Conservation (phyloP, 2,888 invertebrate species). For the Nomada ferruginata region DNA sequence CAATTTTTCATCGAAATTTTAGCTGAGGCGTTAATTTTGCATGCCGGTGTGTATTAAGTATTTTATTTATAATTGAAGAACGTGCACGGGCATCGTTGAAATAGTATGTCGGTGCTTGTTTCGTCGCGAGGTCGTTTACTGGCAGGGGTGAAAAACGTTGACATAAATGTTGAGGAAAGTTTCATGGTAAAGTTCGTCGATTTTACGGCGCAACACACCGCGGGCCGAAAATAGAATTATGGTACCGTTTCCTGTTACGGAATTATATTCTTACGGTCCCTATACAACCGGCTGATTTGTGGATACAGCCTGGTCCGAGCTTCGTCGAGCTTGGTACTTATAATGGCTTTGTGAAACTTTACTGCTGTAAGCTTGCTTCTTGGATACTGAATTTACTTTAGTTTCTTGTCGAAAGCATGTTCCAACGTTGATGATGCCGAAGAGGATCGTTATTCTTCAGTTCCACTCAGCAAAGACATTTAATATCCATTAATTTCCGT, state of each 20-base stretch:
- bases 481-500: conserved; percentile 38
- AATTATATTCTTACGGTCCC: conserved; percentile 23
- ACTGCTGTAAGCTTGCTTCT: conserved; percentile 24
- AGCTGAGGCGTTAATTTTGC: no score
- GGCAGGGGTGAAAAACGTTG: background rate
- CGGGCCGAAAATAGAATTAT: conserved; percentile 33
- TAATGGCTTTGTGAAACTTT: conserved; percentile 40
- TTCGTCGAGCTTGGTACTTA: conserved; percentile 13
- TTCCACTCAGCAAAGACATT: conserved; percentile 1
- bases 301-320: background rate
- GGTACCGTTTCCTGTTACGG: background rate
- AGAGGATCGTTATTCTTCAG: conserved; percentile 24
- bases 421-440: conserved; percentile 14
- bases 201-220: background rate
- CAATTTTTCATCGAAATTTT: no score
- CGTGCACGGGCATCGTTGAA: background rate
- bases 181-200: conserved; percentile 15
- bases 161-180: background rate
- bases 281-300: conserved; percentile 28
- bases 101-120: background rate
- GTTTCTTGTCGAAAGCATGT: conserved; percentile 46
- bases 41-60: no score
- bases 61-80: background rate
- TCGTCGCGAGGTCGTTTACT: background rate
- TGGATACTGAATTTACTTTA: conserved; percentile 43